Evolutionary conservation across 2,113 vertebrate genomes (phyloP).

Genomic region (Pterophyllum scalare): DNA sequence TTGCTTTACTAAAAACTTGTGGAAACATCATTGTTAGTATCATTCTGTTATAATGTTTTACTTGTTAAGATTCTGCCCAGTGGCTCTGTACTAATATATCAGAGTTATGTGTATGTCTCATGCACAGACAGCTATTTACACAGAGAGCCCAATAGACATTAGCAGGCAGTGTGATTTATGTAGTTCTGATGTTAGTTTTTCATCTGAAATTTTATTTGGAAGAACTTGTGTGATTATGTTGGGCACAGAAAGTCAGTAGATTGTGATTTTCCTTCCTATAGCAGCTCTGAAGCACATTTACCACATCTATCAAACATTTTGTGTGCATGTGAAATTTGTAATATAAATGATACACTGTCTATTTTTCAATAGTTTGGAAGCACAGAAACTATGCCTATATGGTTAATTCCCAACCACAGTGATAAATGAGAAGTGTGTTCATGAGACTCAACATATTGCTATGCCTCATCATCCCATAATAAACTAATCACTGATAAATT

Average conservation of each 20-base stretch:
- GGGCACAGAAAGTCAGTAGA: background rate
- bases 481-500: background rate
- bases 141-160: background rate
- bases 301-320: background rate
- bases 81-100: background rate
- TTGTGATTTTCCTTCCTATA: background rate
- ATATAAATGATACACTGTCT: slow-evolving; percentile 4
- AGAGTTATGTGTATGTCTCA: background rate
- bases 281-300: background rate
- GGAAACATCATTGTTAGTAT: background rate
- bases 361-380: background rate
- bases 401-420: background rate
- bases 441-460: background rate
- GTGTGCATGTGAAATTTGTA: background rate
- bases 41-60: background rate
- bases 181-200: background rate
- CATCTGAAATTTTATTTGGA: slow-evolving; percentile 6
- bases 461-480: background rate
- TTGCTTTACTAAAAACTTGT: background rate
- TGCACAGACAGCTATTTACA: slow-evolving; percentile 2
- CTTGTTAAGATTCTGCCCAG: background rate
- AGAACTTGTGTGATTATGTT: background rate
- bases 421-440: slow-evolving; percentile 8
- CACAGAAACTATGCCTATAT: background rate
- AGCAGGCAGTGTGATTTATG: background rate